Percentiles rank a stretch among this genome's conserved stretches.
Evolutionary conservation across 2,113 vertebrate species (phyloP).

Genomic region (Xiphophorus hellerii): DNA sequence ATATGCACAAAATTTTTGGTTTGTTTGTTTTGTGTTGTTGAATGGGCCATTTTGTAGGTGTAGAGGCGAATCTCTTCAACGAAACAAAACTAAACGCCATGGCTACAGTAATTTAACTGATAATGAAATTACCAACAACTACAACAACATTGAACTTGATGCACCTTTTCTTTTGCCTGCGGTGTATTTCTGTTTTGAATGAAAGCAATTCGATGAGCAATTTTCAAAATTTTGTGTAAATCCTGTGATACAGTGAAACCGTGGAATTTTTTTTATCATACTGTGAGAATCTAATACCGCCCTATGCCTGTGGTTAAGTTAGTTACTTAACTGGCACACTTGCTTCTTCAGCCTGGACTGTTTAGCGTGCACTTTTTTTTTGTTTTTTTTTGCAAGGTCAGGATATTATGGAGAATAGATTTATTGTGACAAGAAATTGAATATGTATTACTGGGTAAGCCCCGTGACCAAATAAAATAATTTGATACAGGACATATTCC

Average conservation of each 20-base stretch:
- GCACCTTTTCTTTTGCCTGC: neutral
- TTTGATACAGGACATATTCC: neutral
- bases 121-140: neutral
- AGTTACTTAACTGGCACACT: slow-evolving; percentile 47
- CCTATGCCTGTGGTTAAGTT: slow-evolving; percentile 18
- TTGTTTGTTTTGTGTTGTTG: too few species aligned
- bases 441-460: slow-evolving; percentile 8
- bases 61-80: too few species aligned
- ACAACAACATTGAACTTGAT: neutral
- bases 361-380: neutral
- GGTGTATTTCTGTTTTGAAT: neutral
- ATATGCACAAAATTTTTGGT: too few species aligned
- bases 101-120: too few species aligned
- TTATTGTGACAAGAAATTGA: slow-evolving; percentile 14
- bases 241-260: neutral
- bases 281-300: neutral
- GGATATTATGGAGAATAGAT: slow-evolving; percentile 2
- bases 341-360: slow-evolving; percentile 48
- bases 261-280: neutral
- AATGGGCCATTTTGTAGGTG: too few species aligned
- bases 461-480: slow-evolving; percentile 1
- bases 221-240: neutral
- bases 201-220: neutral
- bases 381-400: slow-evolving; percentile 10
- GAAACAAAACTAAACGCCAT: too few species aligned